Conservation (phyloP, 1,140 invertebrate species). For the Drosophila sechellia region DNA sequence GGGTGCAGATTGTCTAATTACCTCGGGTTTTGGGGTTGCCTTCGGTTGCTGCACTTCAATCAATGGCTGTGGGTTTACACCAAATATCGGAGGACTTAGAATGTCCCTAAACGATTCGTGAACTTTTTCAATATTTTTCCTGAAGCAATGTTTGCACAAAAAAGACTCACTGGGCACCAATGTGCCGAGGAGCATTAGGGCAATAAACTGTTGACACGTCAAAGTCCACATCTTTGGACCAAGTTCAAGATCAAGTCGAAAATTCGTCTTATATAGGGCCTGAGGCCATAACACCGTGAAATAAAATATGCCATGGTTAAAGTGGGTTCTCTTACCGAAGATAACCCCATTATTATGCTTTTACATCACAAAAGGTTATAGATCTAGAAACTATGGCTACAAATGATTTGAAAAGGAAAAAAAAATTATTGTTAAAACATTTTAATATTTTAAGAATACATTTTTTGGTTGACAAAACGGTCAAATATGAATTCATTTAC, state of each 20-base stretch:
- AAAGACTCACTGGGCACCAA: not conserved
- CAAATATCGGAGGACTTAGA: not conserved
- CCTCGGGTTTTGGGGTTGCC: no score
- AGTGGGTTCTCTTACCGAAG: not conserved
- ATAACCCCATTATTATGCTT: not conserved
- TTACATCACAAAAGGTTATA: slow-evolving; percentile 10
- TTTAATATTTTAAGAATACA: no score
- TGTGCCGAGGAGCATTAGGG: not conserved
- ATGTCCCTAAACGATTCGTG: not conserved
- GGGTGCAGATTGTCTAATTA: not conserved
- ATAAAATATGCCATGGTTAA: not conserved
- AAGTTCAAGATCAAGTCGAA: not conserved
- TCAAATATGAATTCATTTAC: not conserved
- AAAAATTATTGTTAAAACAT: not conserved
- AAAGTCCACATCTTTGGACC: not conserved
- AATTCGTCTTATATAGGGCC: not conserved
- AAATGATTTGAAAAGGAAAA: not conserved
- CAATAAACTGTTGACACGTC: not conserved
- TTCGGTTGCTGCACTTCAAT: not conserved
- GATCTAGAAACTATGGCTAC: not conserved
- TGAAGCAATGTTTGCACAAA: not conserved
- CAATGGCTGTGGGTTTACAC: not conserved
- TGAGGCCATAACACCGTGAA: not conserved
- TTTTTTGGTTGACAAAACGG: no score
- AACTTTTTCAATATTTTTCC: not conserved